Evolutionary conservation across 1,140 invertebrate genomes (phyloP).

Genomic region (Temnothorax nylanderi): DNA sequence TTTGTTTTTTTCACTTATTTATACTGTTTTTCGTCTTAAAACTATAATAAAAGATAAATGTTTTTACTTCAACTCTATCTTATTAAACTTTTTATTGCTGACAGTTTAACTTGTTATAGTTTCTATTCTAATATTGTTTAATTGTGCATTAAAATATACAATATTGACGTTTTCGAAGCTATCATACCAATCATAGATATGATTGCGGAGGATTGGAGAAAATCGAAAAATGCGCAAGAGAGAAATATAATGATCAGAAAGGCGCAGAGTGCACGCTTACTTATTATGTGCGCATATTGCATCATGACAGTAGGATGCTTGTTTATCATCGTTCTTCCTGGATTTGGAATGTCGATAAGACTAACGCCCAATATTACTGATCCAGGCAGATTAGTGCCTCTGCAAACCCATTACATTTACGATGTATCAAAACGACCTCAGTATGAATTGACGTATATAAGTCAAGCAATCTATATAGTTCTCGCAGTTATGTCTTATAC

Average conservation of each 20-base stretch:
- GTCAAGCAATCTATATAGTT: background rate
- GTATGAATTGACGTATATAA: conserved; percentile 9
- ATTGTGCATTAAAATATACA: too few relatives aligned
- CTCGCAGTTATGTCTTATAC: background rate
- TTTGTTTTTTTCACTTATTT: too few relatives aligned
- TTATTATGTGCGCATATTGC: background rate
- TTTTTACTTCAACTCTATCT: too few relatives aligned
- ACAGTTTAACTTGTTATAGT: too few relatives aligned
- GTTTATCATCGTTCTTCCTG: background rate
- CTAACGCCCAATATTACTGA: background rate
- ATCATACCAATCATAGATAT: background rate
- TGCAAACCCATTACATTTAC: conserved; percentile 10
- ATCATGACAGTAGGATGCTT: background rate
- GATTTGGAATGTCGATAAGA: conserved; percentile 12
- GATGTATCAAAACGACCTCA: conserved; percentile 3
- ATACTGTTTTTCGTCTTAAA: too few relatives aligned
- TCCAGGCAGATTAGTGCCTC: background rate
- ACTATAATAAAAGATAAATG: too few relatives aligned
- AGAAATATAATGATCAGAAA: conserved; percentile 12
- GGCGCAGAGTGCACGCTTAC: background rate
- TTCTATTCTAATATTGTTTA: too few relatives aligned
- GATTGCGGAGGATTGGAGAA: conserved; percentile 26
- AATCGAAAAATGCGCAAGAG: background rate
- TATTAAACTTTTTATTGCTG: too few relatives aligned
- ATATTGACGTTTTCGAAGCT: background rate